phyloP scores from a whole-genome alignment of 92 coral and sea anemone species.

The Phenganax marumi region DNA sequence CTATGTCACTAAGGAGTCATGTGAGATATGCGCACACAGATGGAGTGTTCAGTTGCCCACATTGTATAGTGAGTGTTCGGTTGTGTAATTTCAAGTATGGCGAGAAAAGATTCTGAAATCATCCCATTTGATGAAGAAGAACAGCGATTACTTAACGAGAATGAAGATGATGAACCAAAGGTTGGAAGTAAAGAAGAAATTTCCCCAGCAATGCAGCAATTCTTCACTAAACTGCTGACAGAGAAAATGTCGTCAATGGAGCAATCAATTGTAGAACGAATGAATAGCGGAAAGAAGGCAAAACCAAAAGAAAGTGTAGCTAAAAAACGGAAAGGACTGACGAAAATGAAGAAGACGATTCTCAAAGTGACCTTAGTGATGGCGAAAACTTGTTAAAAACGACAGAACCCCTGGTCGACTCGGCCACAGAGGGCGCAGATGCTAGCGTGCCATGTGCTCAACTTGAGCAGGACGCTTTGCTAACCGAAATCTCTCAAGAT shows the following conservation, averaged over 20 bases:
- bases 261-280: background rate
- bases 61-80: background rate
- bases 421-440: constrained; percentile 34
- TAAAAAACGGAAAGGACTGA: background rate
- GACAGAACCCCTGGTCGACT: constrained; percentile 36
- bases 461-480: constrained; percentile 45
- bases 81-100: background rate
- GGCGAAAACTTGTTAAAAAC: constrained; percentile 1
- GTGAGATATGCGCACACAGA: constrained; percentile 9
- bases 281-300: background rate
- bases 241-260: background rate
- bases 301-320: background rate
- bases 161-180: background rate
- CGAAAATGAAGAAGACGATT: background rate
- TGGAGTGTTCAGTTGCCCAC: constrained; percentile 5
- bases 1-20: constrained; percentile 9
- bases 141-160: background rate
- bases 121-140: background rate
- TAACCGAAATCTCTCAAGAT: constrained; percentile 42
- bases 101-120: background rate
- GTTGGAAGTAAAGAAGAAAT: background rate
- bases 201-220: background rate
- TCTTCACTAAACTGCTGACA: background rate
- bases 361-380: background rate
- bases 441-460: constrained; percentile 34